Base-by-base conservation (phyloP, 2,113 vertebrate genomes). In the Himantopus leucocephalus region DNA sequence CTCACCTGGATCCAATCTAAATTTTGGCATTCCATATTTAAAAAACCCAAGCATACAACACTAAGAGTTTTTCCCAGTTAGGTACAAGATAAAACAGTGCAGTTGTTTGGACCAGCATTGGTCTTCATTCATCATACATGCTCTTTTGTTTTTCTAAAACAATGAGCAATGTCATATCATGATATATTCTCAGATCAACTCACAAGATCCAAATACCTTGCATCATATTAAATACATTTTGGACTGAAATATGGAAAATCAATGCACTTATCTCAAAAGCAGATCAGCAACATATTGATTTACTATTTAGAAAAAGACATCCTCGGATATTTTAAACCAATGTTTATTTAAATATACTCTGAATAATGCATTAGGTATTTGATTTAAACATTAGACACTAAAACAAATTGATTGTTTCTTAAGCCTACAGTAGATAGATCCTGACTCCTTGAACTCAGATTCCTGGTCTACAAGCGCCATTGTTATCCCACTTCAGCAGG, bases 401-500 rank as follows among this genome's bases (percentile, higher is more conserved):
- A 77, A 91, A n/a, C n/a, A 75, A 92, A 85, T 7, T 18, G 56
- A 93, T 45, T 79, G 21, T n/a, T 96, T 94, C 71, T 83, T 76
- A 88, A 94, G 34, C 6, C 41, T 91, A 19, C 5, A 74, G 21
- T 5, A 85, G 50, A 59, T 8, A 91, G 22, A 72, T 47, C 32
- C 63, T 60, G 73, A 70, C 14, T 85, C 32, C 14, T 45, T 90
- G 35, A 73, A 84, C 80, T 73, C 59, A 63, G 35, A 70, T 64
- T 94, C 53, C 50, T 94, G 17, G 52, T 85, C 56, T 43, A 5
- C 41, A 79, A 85, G 30, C 66, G 56, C 75, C 39, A 81, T 59
- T 88, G 76, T 83, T 88, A 85, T 72, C 39, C 23, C 45, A 52
- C 56, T 94, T 97, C 55, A 93, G 80, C 74, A 94, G 77, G 92